A percentile compares a stretch with the other conserved stretches of the same genome.
phyloP scores from a whole-genome alignment of 92 coral and sea anemone genomes.

The Hydrozoanthus gracilis region DNA sequence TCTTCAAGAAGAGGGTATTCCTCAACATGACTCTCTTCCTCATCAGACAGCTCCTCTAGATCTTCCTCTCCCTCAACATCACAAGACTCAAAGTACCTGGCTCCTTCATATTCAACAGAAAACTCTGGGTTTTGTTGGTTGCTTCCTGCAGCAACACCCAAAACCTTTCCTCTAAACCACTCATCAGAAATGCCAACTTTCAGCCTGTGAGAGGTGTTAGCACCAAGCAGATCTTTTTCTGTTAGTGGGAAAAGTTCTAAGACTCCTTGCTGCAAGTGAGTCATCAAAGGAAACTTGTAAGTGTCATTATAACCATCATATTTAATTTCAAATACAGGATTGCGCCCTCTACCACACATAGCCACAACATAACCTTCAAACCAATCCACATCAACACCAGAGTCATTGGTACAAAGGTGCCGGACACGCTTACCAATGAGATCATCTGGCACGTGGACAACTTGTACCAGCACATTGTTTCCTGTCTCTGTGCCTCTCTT shows the following conservation, averaged over 20 bases:
- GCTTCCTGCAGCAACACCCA: conserved; percentile 8
- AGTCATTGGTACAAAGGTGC: conserved; percentile 16
- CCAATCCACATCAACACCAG: conserved; percentile 25
- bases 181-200: conserved; percentile 6
- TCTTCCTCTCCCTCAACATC: conserved; percentile 4
- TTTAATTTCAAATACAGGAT: conserved; percentile 17
- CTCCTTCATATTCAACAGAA: conserved; percentile 25
- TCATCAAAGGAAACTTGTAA: conserved; percentile 4
- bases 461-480: neutral
- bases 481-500: conserved; percentile 8
- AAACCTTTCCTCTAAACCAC: conserved; percentile 35
- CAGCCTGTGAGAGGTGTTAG: conserved; percentile 1
- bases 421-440: conserved; percentile 30
- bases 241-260: conserved; percentile 2
- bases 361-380: conserved; percentile 43
- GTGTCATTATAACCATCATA: conserved; percentile 27
- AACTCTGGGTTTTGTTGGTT: conserved; percentile 20
- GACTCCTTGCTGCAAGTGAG: conserved; percentile 2
- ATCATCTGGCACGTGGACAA: conserved; percentile 38
- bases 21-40: conserved; percentile 19
- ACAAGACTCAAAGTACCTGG: neutral
- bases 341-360: conserved; percentile 13
- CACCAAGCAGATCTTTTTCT: conserved; percentile 16
- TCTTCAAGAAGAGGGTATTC: conserved; percentile 31
- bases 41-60: neutral